phyloP scores from a whole-genome alignment of 1,140 invertebrate genomes.

The Schlechtendalia chinensis region DNA sequence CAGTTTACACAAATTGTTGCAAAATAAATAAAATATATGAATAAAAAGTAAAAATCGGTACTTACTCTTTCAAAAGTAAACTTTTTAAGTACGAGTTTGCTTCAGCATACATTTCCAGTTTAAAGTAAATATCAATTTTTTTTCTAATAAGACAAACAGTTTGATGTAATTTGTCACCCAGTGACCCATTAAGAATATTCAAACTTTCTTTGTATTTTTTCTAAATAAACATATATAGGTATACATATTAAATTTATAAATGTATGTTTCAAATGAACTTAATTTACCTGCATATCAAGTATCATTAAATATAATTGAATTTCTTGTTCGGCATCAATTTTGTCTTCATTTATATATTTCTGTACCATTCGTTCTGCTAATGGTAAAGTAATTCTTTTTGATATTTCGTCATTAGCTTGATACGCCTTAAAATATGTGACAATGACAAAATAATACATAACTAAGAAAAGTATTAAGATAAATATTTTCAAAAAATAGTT shows the following conservation, averaged over 20 bases:
- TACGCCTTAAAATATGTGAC: constrained; percentile 55
- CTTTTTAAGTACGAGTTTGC: constrained; percentile 63
- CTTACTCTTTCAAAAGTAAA: constrained; percentile 68
- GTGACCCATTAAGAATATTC: constrained; percentile 72
- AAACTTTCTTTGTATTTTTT: constrained; percentile 80
- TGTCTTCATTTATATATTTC: constrained; percentile 84
- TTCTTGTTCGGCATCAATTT: constrained; percentile 91
- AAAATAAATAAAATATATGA: too few species aligned
- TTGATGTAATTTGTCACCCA: constrained; percentile 66
- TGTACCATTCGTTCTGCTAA: constrained; percentile 78
- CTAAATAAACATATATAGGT: constrained; percentile 54
- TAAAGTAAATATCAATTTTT: constrained; percentile 71
- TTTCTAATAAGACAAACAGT: constrained; percentile 64
- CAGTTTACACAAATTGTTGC: too few species aligned
- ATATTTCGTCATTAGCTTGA: constrained; percentile 53
- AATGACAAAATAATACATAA: too few species aligned
- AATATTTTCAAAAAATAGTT: too few species aligned
- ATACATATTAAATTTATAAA: neutral
- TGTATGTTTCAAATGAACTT: neutral
- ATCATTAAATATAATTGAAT: constrained; percentile 89
- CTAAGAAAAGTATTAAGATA: too few species aligned
- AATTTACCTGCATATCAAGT: constrained; percentile 67
- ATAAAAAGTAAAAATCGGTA: constrained; percentile 47
- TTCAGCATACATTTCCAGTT: constrained; percentile 70
- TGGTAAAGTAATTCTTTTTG: constrained; percentile 67